Conservation (phyloP, 1,140 invertebrate species). For the Gonatopus flavifemur region DNA sequence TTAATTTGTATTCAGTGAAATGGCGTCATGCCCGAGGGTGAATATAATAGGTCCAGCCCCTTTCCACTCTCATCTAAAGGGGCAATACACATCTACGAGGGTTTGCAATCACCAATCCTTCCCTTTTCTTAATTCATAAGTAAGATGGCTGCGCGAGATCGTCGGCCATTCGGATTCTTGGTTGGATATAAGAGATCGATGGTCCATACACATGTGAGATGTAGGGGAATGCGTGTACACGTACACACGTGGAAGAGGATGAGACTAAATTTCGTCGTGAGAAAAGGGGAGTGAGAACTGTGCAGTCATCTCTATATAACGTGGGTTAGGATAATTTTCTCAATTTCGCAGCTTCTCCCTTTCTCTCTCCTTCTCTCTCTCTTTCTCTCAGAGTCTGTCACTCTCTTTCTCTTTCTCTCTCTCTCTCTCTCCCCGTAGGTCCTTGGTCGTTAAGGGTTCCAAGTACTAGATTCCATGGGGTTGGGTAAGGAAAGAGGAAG, state of each 20-base stretch:
- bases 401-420: too few species aligned
- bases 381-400: too few species aligned
- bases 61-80: background rate
- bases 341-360: slow-evolving; percentile 57
- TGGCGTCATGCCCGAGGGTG: slow-evolving; percentile 10
- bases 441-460: slow-evolving; percentile 55
- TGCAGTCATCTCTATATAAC: slow-evolving; percentile 43
- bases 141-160: slow-evolving; percentile 49
- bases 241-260: background rate
- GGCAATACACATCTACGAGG: slow-evolving; percentile 18
- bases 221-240: background rate
- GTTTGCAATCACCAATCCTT: slow-evolving; percentile 29
- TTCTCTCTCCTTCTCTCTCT: too few species aligned
- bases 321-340: slow-evolving; percentile 55
- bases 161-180: slow-evolving; percentile 32
- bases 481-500: slow-evolving; percentile 13
- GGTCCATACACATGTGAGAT: background rate
- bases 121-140: slow-evolving; percentile 55
- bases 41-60: slow-evolving; percentile 16
- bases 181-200: slow-evolving; percentile 13
- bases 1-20: slow-evolving; percentile 15
- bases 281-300: slow-evolving; percentile 39
- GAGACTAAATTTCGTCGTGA: too few species aligned
- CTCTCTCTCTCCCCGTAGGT: slow-evolving; percentile 48
- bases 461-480: slow-evolving; percentile 54